Base-by-base conservation (phyloP, 2,113 vertebrate genomes). In the Aspidoscelis tigris region DNA sequence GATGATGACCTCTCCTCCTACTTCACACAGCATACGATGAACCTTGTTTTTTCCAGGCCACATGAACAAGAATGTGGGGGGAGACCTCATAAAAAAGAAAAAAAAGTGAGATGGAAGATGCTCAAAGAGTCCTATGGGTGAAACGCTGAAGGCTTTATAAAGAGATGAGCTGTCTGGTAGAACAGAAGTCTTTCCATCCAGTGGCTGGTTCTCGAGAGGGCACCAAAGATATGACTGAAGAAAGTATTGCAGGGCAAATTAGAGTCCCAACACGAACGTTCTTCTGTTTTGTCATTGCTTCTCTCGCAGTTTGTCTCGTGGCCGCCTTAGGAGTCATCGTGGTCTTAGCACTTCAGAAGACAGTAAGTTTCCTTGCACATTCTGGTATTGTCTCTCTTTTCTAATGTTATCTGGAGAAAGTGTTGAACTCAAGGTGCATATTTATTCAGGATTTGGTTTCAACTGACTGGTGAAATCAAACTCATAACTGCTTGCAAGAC, bases 21-120 rank as follows among this genome's bases (percentile, higher is more conserved):
- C 58, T 50, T 75, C 55, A 44, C 24, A 65, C 16, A 21, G 21
- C 20, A 22, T 24, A 18, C 1, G 24, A 83, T 76, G 61, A 76
- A 68, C 2, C 64, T 10, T 33, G 53, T 68, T 55, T 69, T 83
- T 83, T 55, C 82, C 65, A 83, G 33, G 50, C 53, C 73, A 68
- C 74, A 83, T 70, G 44, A 69, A 33, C 22, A 41, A 65, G 58
- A 43, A 47, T 65, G 55, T n/a, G 39, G 93, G 95, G 93, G 95
- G 39, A 39, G 47, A 50, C 72, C 16, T 21, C 11, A 68, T 12
- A 68, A 64, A n/a, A 83, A 12, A 33, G 33, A 33, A n/a, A 9
- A 44, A 83, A 22, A 33, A 5, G 89, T 91, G 11, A 91, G 88
- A 80, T 12, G 58, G 78, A 93, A 53, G 43, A 61, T 8, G 81